Evolutionary conservation across 2,888 invertebrate genomes (phyloP).

Genomic region (Amorpha juglandis): DNA sequence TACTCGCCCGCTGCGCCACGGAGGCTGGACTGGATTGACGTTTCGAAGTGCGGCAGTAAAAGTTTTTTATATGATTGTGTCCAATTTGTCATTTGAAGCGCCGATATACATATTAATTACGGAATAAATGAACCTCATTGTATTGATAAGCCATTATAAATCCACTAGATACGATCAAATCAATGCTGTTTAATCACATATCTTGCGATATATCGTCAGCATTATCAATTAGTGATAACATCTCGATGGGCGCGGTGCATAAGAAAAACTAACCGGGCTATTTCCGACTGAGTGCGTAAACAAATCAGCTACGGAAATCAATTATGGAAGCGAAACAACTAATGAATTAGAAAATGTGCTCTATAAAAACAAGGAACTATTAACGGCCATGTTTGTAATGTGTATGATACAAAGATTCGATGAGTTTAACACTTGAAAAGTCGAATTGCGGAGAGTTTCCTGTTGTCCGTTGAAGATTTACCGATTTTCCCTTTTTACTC

Average conservation of each 20-base stretch:
- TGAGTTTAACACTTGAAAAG: too few species aligned
- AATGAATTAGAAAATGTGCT: background rate
- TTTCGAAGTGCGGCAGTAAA: too few species aligned
- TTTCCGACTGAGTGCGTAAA: background rate
- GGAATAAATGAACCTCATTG: background rate
- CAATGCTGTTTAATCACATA: slow-evolving; percentile 9
- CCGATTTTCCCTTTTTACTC: too few species aligned
- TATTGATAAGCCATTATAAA: background rate
- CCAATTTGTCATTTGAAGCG: too few species aligned
- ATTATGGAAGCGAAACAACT: background rate
- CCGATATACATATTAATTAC: too few species aligned
- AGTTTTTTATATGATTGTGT: too few species aligned
- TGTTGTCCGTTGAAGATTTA: too few species aligned
- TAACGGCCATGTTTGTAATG: too few species aligned
- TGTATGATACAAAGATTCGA: too few species aligned
- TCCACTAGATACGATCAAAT: background rate
- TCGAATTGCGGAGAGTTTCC: too few species aligned
- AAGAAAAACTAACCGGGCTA: slow-evolving; percentile 19
- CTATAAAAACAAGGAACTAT: background rate
- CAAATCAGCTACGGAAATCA: slow-evolving; percentile 16
- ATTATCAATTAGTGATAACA: slow-evolving; percentile 24
- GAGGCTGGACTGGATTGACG: too few species aligned
- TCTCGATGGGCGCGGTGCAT: background rate
- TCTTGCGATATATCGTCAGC: slow-evolving; percentile 19
- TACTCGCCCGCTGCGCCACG: too few species aligned